Base-by-base conservation (phyloP, 2,113 vertebrate genomes). In the Leptocoma aspasia region DNA sequence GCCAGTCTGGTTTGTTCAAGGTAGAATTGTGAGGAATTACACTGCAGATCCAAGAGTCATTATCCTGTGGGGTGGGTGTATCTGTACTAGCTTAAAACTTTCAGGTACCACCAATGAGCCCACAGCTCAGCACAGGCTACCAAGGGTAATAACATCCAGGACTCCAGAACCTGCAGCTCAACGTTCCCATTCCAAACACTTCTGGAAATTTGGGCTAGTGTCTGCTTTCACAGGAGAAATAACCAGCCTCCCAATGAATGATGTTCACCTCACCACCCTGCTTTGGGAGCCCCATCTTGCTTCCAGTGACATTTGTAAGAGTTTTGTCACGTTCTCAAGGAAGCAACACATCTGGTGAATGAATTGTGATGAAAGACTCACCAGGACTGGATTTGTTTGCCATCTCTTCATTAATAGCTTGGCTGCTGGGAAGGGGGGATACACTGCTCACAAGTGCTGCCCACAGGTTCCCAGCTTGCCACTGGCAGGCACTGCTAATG, bases 61-160 rank as follows among this genome's bases (percentile, higher is more conserved):
- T 56, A n/a, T 3, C 10, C 39, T 1, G 0, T 21, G 33, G 50
- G 17, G 9, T 54, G 54, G 33, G 4, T 60, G n/a, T 57, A 35
- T 37, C 39, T 69, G 49, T 23, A 16, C 18, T 24, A 39, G 30
- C 64, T 68, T 7, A 1, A 44, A 86, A 71, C 39, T 70, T 77
- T 35, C 60, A 52, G 52, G 42, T 47, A 18, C 63, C 54, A 85
- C 42, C 56, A 31, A 4, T 30, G 56, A 91, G 44, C 77, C 41
- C 60, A 41, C 30, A 89, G 72, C 47, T 66, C 28, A 61, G 45
- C 70, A 30, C 44, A 50, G 63, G 44, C 65, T 56, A 77, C 33
- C 31, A 13, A 33, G 23, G 31, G 50, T 15, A 63, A 8, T 42
- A 68, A 68, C 50, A 78, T 53, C 66, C 53, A 54, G 52, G 27